These are phyloP conservation scores for Condylostylus longicornis DNA, from an alignment of 1,140 invertebrate genomes.

Conservation along the genomic window DNA sequence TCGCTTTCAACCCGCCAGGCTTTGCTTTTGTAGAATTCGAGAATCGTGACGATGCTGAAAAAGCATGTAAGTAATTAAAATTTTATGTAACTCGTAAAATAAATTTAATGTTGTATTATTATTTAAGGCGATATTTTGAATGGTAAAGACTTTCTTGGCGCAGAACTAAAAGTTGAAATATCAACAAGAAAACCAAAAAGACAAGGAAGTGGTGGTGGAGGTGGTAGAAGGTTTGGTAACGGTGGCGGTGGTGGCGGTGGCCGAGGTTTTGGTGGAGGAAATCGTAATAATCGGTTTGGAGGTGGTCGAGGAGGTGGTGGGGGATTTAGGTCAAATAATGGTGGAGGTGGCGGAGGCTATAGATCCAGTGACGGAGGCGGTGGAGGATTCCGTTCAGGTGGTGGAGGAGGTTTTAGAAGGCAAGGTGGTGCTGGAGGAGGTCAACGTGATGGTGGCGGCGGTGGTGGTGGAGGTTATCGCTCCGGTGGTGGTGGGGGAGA, in stretches of 20 bases:
- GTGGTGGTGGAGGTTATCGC: conserved; percentile 14
- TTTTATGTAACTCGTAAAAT: no score
- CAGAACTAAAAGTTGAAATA: conserved; percentile 61
- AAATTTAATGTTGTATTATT: no score
- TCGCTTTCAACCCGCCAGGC: conserved; percentile 77
- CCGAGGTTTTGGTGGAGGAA: background rate
- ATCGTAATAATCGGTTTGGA: background rate
- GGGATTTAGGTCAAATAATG: conserved; percentile 9
- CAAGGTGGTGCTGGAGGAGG: conserved; percentile 7
- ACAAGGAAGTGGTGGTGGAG: conserved; percentile 31
- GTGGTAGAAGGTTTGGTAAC: conserved; percentile 21
- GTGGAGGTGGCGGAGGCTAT: conserved; percentile 13
- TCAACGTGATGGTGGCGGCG: conserved; percentile 5
- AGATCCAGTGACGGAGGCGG: conserved; percentile 15
- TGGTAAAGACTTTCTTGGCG: conserved; percentile 60
- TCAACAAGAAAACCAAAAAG: conserved; percentile 48
- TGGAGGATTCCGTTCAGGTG: conserved; percentile 12
- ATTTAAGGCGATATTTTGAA: conserved; percentile 75
- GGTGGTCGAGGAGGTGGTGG: background rate
- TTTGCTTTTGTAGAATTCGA: conserved; percentile 97
- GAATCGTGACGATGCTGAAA: conserved; percentile 77
- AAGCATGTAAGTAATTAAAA: no score
- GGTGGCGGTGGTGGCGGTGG: conserved; percentile 3
- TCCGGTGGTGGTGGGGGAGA: conserved; percentile 5
- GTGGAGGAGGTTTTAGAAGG: no score